phyloP scores from a whole-genome alignment of 2,113 vertebrate species.

The Orcinus orca region DNA sequence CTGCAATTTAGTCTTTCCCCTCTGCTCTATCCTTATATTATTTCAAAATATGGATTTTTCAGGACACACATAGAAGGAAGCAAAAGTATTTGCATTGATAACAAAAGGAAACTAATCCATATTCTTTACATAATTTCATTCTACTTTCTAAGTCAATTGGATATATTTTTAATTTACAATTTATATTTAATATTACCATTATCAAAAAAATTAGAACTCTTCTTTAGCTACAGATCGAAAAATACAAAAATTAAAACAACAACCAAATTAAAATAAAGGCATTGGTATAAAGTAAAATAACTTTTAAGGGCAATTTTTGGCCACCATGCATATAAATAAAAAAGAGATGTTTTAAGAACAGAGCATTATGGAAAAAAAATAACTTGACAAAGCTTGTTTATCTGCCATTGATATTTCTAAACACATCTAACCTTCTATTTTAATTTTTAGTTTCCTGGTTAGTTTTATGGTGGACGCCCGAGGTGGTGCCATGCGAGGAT shows the following conservation, averaged over 20 bases:
- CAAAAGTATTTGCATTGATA: not conserved
- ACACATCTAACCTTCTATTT: slow-evolving; percentile 29
- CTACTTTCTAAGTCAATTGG: not conserved
- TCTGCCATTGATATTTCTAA: accelerated
- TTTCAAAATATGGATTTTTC: not conserved
- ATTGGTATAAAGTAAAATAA: not conserved
- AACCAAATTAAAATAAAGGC: not conserved
- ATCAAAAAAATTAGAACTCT: not conserved
- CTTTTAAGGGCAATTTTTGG: not conserved
- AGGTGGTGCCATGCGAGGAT: slow-evolving; percentile 97
- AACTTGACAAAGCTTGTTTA: not conserved
- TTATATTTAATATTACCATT: not conserved
- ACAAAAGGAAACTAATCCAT: not conserved
- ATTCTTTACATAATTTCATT: not conserved
- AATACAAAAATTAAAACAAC: not conserved
- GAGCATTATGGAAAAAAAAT: not conserved
- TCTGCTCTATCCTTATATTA: not conserved
- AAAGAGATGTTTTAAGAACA: not conserved
- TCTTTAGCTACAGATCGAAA: not conserved
- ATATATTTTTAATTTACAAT: not conserved
- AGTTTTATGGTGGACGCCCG: slow-evolving; percentile 99
- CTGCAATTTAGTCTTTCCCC: not conserved
- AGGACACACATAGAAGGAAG: not conserved
- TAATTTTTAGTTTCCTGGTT: slow-evolving; percentile 93
- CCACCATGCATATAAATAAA: not conserved